Conservation (phyloP, 2,888 invertebrate species). For the Cabera pusaria region DNA sequence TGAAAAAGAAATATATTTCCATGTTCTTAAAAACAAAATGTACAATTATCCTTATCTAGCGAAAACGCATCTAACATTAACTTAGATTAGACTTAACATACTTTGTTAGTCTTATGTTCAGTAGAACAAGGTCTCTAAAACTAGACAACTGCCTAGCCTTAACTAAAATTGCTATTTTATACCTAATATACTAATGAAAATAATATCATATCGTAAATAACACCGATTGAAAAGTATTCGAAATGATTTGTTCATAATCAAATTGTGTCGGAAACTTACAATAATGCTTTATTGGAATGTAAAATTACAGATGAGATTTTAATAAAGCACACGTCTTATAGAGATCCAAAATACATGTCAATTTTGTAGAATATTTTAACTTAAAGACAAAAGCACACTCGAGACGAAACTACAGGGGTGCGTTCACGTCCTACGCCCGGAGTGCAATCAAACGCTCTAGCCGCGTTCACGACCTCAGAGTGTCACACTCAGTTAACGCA, state of each 20-base stretch:
- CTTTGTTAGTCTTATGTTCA: constrained; percentile 42
- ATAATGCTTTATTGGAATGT: constrained; percentile 73
- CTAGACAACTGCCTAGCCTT: constrained; percentile 22
- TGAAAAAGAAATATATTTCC: constrained; percentile 58
- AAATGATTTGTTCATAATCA: too few relatives aligned
- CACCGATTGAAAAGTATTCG: too few relatives aligned
- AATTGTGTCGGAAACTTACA: constrained; percentile 45
- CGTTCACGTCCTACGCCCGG: too few relatives aligned
- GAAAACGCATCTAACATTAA: constrained; percentile 27
- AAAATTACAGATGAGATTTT: constrained; percentile 71
- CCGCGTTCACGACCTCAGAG: too few relatives aligned
- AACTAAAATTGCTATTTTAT: constrained; percentile 1
- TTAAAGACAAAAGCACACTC: constrained; percentile 40
- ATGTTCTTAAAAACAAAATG: constrained; percentile 41
- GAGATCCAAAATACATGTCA: constrained; percentile 54
- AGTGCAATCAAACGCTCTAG: too few relatives aligned
- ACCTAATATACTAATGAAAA: not conserved
- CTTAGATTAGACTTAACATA: constrained; percentile 27
- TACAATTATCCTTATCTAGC: constrained; percentile 40
- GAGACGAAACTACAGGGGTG: constrained; percentile 37
- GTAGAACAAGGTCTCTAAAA: constrained; percentile 31
- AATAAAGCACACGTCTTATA: constrained; percentile 55
- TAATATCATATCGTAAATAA: too few relatives aligned
- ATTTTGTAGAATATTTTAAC: constrained; percentile 20
- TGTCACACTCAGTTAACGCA: too few relatives aligned